Evolutionary conservation across 2,888 invertebrate species (phyloP), one percentile per base, ranked within the genome.

Genomic region (Pegoplata infirma): DNA sequence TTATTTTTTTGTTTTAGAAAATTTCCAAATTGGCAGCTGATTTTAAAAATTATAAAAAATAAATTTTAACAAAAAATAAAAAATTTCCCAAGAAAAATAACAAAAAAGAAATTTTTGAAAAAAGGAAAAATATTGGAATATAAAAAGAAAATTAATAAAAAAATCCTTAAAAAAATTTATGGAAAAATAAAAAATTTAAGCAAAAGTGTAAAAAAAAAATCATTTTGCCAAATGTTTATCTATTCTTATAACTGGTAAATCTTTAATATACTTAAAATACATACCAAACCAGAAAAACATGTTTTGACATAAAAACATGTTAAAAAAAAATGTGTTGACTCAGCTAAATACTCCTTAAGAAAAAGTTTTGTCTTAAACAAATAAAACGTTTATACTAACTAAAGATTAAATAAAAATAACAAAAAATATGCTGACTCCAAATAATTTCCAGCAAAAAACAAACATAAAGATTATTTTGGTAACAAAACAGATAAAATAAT

Each of bases 391-490:
- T 5, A 40, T 25, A 58, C 5, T 53, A 66, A 59, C 59, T 67
- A 46, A 25, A 6, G 36, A 36, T 55, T 44, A 25, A 55, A 32
- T 47, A 21, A 12, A 73, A 36, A 67, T 16, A 23, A 8, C 49
- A 51, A 63, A 61, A 56, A 67, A 56, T 61, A 44, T 74, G 78
- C 69, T 78, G 64, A 69, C 68, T 69, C 36, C 49, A 12, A 16
- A 25, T 49, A 28, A 21, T 63, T 46, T 16, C 8, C 40, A 6
- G 23, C 28, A 40, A 28, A 64, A 58, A n/a, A 32, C n/a, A 46
- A 59, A 46, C 16, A 17, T 14, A 12, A 44, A 44, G 6, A 1
- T 59, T 36, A 66, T 51, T 51, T 66, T 40, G 49, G 25, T 49
- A 76, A 53, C 3, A 55, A 71, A 71, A 61, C n/a, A 51, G 5